Conservation (phyloP, 2,113 vertebrate species). For the Amblyopsis rosae region DNA sequence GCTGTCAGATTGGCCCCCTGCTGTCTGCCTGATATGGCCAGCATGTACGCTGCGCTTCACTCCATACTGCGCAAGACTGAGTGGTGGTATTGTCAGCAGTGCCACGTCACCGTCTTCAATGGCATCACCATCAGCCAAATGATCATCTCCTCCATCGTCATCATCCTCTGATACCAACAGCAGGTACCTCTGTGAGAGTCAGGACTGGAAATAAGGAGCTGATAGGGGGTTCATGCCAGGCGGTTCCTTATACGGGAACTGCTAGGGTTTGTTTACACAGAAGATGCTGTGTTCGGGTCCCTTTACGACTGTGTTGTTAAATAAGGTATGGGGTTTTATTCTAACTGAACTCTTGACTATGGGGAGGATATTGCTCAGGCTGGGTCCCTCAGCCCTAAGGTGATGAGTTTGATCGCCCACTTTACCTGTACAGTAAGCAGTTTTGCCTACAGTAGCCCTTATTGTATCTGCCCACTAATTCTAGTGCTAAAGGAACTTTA, state of each 20-base stretch:
- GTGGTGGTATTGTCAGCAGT: constrained; percentile 35
- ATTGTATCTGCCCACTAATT: background rate
- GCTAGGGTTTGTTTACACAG: constrained; percentile 9
- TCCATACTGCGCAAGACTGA: constrained; percentile 35
- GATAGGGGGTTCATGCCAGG: constrained; percentile 27
- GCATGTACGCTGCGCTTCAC: constrained; percentile 11
- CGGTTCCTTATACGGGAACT: background rate
- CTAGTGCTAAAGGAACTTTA: background rate
- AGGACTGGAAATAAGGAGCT: constrained; percentile 35
- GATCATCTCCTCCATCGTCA: constrained; percentile 20
- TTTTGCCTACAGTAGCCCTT: background rate
- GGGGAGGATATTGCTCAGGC: too few relatives aligned
- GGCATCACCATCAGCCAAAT: background rate
- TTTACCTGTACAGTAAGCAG: background rate
- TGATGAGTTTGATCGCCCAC: background rate
- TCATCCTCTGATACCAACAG: constrained; percentile 44
- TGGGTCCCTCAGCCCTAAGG: background rate
- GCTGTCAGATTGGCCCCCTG: constrained; percentile 49
- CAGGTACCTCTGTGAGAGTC: constrained; percentile 22
- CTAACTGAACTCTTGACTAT: too few relatives aligned
- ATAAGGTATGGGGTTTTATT: too few relatives aligned
- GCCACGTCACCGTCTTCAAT: constrained; percentile 36
- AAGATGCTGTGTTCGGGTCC: background rate
- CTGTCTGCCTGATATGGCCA: constrained; percentile 51
- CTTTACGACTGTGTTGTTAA: background rate